Conservation (phyloP, 2,113 vertebrate species). For the Dendrocopos noguchii region DNA sequence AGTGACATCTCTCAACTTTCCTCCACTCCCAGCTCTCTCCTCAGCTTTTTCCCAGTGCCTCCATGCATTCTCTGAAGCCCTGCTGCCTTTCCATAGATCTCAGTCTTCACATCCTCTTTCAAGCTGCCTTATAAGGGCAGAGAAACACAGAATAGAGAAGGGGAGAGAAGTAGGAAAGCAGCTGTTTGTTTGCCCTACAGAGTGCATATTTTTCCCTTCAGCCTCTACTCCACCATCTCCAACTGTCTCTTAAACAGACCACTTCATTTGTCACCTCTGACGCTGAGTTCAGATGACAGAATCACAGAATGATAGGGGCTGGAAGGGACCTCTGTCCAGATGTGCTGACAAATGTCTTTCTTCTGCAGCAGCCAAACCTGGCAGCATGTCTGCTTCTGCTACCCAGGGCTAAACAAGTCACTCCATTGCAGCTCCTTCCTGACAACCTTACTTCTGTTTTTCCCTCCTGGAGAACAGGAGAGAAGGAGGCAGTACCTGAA, state of each 20-base stretch:
- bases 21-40: neutral
- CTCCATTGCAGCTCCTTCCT: neutral
- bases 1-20: neutral
- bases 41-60: neutral
- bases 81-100: neutral
- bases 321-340: neutral
- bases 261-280: neutral
- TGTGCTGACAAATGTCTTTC: neutral
- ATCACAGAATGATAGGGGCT: too few species aligned
- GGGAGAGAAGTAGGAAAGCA: neutral
- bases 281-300: neutral
- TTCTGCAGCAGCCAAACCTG: neutral
- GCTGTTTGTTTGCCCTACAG: accelerated
- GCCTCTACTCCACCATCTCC: neutral
- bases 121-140: neutral
- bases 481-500: neutral
- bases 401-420: neutral
- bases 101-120: neutral
- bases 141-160: neutral
- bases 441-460: neutral
- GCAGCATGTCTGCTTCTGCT: neutral
- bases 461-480: neutral
- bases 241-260: neutral
- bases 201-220: neutral
- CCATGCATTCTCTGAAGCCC: neutral